A percentile compares a stretch with the other conserved stretches of the same genome.
Evolutionary conservation across 2,113 vertebrate species (phyloP).

Genomic region (Clarias gariepinus): DNA sequence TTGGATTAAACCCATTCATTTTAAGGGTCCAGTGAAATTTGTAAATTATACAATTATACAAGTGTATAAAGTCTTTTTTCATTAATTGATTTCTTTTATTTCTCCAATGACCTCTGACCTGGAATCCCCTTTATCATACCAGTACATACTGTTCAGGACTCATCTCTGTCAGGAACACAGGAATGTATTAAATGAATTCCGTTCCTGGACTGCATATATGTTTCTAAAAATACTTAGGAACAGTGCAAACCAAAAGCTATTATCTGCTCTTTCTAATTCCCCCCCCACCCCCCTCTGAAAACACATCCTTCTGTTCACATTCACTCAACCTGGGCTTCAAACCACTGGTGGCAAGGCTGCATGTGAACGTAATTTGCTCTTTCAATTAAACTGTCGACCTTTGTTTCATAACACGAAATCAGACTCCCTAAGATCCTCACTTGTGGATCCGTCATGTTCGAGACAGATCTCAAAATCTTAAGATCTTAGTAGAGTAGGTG

Average conservation of each 20-base stretch:
- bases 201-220: constrained; percentile 52
- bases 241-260: constrained; percentile 59
- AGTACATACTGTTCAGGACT: neutral
- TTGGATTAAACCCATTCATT: neutral
- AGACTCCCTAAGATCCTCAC: constrained; percentile 75
- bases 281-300: constrained; percentile 50
- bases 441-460: constrained; percentile 54
- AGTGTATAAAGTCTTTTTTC: neutral
- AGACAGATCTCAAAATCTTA: constrained; percentile 36
- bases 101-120: constrained; percentile 18
- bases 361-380: constrained; percentile 87
- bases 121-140: constrained; percentile 16
- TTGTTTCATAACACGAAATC: constrained; percentile 79
- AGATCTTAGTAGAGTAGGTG: neutral
- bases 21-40: neutral
- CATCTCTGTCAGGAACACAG: constrained; percentile 6
- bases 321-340: constrained; percentile 62
- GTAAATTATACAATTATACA: neutral
- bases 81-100: neutral
- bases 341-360: constrained; percentile 86
- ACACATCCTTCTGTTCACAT: constrained; percentile 50
- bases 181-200: constrained; percentile 43
- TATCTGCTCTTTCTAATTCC: constrained; percentile 54
- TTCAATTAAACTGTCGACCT: constrained; percentile 92
- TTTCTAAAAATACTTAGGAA: constrained; percentile 63